Evolutionary conservation across 2,888 invertebrate genomes (phyloP).

Genomic region (Lasioglossum malachurum): DNA sequence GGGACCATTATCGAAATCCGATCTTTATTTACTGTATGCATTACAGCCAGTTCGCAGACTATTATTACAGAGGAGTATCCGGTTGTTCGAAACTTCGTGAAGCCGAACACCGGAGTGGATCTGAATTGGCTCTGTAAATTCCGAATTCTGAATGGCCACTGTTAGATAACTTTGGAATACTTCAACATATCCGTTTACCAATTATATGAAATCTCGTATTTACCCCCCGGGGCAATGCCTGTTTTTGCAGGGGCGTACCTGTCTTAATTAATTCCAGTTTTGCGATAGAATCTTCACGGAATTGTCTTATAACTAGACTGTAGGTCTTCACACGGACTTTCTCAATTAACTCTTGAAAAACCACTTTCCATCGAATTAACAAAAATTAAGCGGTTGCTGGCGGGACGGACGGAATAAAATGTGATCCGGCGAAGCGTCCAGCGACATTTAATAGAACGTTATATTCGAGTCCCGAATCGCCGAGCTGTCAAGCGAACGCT

Average conservation of each 20-base stretch:
- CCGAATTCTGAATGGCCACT: not conserved
- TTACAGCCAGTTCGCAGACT: slow-evolving; percentile 41
- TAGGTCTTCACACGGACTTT: too few species aligned
- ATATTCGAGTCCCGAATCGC: slow-evolving; percentile 16
- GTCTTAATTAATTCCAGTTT: too few species aligned
- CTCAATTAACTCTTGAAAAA: not conserved
- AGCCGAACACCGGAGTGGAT: slow-evolving; percentile 21
- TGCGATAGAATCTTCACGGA: too few species aligned
- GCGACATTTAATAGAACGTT: slow-evolving; percentile 35
- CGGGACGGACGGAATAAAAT: not conserved
- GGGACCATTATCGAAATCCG: slow-evolving; percentile 54
- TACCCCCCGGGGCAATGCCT: not conserved
- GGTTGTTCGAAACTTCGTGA: slow-evolving; percentile 42
- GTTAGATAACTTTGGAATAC: not conserved
- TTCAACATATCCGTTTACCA: not conserved
- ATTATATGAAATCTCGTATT: not conserved
- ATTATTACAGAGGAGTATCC: slow-evolving; percentile 8
- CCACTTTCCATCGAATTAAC: not conserved
- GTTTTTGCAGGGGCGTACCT: not conserved
- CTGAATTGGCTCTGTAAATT: slow-evolving; percentile 25
- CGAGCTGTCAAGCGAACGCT: slow-evolving; percentile 15
- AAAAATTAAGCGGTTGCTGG: not conserved
- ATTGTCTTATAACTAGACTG: too few species aligned
- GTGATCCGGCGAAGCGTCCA: not conserved
- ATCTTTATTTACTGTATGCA: slow-evolving; percentile 48